Percentiles rank a stretch among this genome's conserved stretches.
These are phyloP conservation scores for Electrophaes corylata DNA, from an alignment of 2,888 invertebrate genomes.

Conservation along the genomic window DNA sequence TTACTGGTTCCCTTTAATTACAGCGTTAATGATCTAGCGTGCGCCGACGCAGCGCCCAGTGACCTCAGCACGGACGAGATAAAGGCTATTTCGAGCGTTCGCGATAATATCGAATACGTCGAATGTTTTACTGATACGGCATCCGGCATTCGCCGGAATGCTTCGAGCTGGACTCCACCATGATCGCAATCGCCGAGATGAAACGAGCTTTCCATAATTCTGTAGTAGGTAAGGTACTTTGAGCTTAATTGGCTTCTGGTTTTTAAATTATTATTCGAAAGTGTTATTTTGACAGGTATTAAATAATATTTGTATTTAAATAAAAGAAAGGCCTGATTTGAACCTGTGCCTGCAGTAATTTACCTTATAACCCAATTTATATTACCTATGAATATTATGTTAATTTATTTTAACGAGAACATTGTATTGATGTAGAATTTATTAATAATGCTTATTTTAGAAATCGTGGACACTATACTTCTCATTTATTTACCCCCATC, in stretches of 20 bases:
- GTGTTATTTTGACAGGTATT: not conserved
- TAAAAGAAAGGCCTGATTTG: too few species aligned
- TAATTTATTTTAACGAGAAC: too few species aligned
- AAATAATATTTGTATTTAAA: too few species aligned
- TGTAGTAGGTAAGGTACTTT: slow-evolving; percentile 11
- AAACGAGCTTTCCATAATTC: slow-evolving; percentile 36
- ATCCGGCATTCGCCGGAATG: slow-evolving; percentile 75
- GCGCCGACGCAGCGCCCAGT: slow-evolving; percentile 73
- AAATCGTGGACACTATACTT: too few species aligned
- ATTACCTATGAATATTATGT: too few species aligned
- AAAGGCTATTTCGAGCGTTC: slow-evolving; percentile 78
- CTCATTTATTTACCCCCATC: too few species aligned
- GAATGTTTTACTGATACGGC: slow-evolving; percentile 71
- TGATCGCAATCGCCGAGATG: slow-evolving; percentile 38
- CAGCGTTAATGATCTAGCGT: slow-evolving; percentile 66
- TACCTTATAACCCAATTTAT: too few species aligned
- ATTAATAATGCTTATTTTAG: too few species aligned
- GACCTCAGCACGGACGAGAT: slow-evolving; percentile 80
- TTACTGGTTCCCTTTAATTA: slow-evolving; percentile 30
- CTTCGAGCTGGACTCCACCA: slow-evolving; percentile 50
- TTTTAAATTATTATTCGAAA: not conserved
- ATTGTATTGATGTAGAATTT: too few species aligned
- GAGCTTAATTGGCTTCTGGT: slow-evolving; percentile 11
- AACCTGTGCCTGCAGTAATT: too few species aligned
- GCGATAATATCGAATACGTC: slow-evolving; percentile 77